A percentile compares a stretch with the other conserved stretches of the same genome.
Evolutionary conservation across 2,113 vertebrate species (phyloP).

Genomic region (Pseudolaguvia tuberculata): DNA sequence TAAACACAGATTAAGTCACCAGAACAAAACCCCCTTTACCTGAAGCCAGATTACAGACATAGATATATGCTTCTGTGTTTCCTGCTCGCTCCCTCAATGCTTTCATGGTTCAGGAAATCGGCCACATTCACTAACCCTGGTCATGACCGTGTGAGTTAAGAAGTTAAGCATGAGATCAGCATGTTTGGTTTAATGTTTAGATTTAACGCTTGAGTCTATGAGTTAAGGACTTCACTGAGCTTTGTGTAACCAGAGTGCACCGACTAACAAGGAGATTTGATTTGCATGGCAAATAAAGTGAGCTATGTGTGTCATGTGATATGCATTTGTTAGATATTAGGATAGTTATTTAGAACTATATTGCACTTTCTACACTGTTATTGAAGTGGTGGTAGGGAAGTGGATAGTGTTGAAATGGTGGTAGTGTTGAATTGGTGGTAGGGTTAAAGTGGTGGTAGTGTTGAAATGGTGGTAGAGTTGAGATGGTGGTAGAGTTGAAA

Average conservation of each 20-base stretch:
- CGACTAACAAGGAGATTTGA: conserved; percentile 57
- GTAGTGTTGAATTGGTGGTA: too few species aligned
- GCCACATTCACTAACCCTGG: not conserved
- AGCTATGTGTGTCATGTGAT: conserved; percentile 20
- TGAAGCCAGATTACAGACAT: conserved; percentile 23
- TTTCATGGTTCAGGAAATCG: not conserved
- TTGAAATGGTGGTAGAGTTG: too few species aligned
- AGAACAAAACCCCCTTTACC: conserved; percentile 24
- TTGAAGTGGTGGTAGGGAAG: too few species aligned
- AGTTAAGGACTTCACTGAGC: not conserved
- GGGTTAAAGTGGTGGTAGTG: too few species aligned
- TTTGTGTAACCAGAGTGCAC: conserved; percentile 29
- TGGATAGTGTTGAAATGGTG: too few species aligned
- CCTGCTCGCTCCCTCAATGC: not conserved
- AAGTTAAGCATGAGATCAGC: conserved; percentile 13
- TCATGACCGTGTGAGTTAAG: not conserved
- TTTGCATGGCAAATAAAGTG: conserved; percentile 59
- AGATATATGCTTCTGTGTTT: conserved; percentile 23
- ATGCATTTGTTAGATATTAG: not conserved
- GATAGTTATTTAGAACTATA: not conserved
- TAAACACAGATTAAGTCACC: conserved; percentile 47
- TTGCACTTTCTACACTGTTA: not conserved
- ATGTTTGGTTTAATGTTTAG: not conserved
- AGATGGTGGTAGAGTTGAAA: too few species aligned
- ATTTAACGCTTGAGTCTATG: too few species aligned